Evolutionary conservation across 2,797 vertebrate species (phyloP).

Genomic region (Pempheris klunzingeri): DNA sequence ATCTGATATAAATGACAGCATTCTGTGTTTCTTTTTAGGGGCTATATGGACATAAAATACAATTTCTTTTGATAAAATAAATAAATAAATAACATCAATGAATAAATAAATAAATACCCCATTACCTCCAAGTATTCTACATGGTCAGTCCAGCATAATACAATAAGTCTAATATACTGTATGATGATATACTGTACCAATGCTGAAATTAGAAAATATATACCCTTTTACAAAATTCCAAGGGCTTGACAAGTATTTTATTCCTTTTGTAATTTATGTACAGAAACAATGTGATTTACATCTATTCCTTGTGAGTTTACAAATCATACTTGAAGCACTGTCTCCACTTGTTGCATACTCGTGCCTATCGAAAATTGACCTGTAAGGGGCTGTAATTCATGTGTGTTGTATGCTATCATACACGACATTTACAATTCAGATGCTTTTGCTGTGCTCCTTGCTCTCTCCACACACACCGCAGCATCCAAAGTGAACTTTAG

Average conservation of each 20-base stretch:
- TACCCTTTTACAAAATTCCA: conserved; percentile 75
- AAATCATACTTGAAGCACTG: conserved; percentile 52
- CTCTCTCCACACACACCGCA: neutral
- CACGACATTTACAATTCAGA: conserved; percentile 55
- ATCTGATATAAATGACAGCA: conserved; percentile 69
- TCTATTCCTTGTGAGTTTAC: conserved; percentile 48
- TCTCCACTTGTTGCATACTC: conserved; percentile 59
- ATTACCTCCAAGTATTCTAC: conserved; percentile 58
- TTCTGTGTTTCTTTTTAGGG: conserved; percentile 70
- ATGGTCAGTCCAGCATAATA: conserved; percentile 75
- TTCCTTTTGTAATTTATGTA: conserved; percentile 72
- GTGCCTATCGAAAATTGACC: conserved; percentile 48
- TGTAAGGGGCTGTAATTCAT: conserved; percentile 14
- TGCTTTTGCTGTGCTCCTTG: conserved; percentile 4
- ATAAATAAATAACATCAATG: conserved; percentile 73
- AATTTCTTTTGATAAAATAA: conserved; percentile 59
- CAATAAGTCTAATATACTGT: conserved; percentile 72
- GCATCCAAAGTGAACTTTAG: conserved; percentile 35
- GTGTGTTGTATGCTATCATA: conserved; percentile 37
- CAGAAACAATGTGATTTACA: conserved; percentile 73
- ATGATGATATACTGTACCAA: conserved; percentile 70
- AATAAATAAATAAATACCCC: conserved; percentile 75
- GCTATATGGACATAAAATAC: conserved; percentile 69
- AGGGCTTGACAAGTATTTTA: conserved; percentile 65
- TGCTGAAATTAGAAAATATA: conserved; percentile 82